These are phyloP conservation scores for Girardinus metallicus DNA, from an alignment of 2,797 vertebrate genomes.

Conservation along the genomic window DNA sequence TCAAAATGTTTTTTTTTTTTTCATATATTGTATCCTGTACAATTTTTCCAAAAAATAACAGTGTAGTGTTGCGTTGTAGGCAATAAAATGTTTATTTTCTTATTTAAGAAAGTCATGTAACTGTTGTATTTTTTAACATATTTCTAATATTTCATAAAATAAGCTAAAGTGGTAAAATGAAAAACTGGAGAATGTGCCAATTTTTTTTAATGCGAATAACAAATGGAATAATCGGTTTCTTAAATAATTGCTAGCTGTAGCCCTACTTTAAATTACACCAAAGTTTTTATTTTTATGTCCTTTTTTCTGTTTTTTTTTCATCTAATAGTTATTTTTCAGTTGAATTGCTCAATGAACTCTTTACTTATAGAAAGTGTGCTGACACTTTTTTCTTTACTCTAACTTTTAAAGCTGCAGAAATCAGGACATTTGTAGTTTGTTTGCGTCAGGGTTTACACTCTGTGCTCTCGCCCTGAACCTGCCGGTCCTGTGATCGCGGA, in stretches of 20 bases:
- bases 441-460: not conserved
- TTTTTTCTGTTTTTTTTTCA: not conserved
- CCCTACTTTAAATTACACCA: not conserved
- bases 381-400: not conserved
- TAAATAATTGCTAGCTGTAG: not conserved
- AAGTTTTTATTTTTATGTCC: not conserved
- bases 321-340: not conserved
- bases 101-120: not conserved
- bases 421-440: not conserved
- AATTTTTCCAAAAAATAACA: too few relatives aligned
- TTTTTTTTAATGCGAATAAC: not conserved
- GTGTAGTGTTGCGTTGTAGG: too few relatives aligned
- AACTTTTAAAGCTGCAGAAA: not conserved
- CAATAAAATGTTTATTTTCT: not conserved
- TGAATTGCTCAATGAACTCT: not conserved
- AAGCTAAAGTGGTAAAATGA: not conserved
- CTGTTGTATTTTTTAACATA: not conserved
- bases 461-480: not conserved
- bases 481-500: slow-evolving; percentile 23
- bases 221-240: not conserved
- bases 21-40: too few relatives aligned
- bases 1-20: too few relatives aligned
- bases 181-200: not conserved
- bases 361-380: not conserved
- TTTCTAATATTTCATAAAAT: not conserved